Evolutionary conservation across 2,888 invertebrate genomes (phyloP), one percentile per base, ranked within the genome.

Genomic region (Caenorhabditis sp.): DNA sequence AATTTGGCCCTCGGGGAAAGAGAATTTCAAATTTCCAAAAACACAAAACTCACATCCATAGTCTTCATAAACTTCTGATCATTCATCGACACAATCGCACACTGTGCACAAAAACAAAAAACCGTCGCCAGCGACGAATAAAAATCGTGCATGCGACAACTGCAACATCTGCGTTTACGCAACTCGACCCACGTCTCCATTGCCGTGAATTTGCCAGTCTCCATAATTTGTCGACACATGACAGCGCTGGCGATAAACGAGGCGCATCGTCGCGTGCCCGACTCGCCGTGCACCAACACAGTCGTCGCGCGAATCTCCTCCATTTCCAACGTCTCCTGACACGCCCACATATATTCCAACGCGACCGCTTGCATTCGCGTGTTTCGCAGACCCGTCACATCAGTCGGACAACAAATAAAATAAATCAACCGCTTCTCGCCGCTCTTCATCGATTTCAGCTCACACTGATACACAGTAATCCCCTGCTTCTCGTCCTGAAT

Each of bases 261-360:
- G 2, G 64, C 24, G 54, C 62, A 62, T 17, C 74, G 55, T 31
- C 74, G 59, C n/a, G 74, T 74, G 14, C 74, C 74, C 17, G 66
- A 21, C 6, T 59, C 23, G 3, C 69, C 74, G 26, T 74, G 69
- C 1, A 74, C 74, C 6, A 74, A 49, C 3, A 69, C 58, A 8
- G 57, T 64, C 21, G 69, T 63, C n/a, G 27, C 12, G 12, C 57
- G 54, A 50, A 31, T 37, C 19, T 61, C 36, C 17, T 66, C 68
- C 26, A 69, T 37, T 4, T 24, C 62, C 36, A 62, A 57, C 3
- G 65, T 58, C 4, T 69, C 59, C 21, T 73, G 68, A 31, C 66
- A 58, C 14, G 74, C 43, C 74, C 74, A 74, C 74, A 74, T 69
- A 36, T 69, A 65, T 59, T 74, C 74, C 66, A 74, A 63, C 1